Evolutionary conservation across 2,888 invertebrate genomes (phyloP), one percentile per base, ranked within the genome.

Genomic region (Dinocampus coccinellae): DNA sequence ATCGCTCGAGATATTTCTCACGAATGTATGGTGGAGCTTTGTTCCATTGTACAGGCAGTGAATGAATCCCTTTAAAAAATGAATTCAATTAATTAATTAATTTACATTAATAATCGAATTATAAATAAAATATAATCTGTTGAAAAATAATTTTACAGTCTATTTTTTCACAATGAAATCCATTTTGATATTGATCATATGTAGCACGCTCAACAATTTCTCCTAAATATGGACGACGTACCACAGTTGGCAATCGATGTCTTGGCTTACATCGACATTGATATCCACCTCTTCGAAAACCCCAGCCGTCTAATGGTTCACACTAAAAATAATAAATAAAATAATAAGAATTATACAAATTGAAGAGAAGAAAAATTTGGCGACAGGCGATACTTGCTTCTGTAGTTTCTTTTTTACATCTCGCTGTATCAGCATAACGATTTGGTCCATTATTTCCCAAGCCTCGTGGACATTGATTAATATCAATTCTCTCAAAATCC

Each of bases 241-340:
- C 96, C 72, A 94, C 92, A 80, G 93, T 92, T 0, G 98, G 98
- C 79, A 97, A 90, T 66, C 98, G 91, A 87, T 89, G 94, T 0
- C 97, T 96, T 0, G 98, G 97, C 81, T 92, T 91, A 88, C 99
- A 99, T 76, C 97, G 91, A 85, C 97, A 97, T 84, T 97, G 97
- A 88, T 97, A 98, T 7, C 97, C 98, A 64, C 98, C 98, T 82
- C 98, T 91, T 67, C 97, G 91, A 88, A 96, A 97, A 52, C 98
- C 98, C 94, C 95, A 99, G 2, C 98, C 98, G 85, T 97, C 94
- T 64, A 98, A 88, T 0, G 98, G 98, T 88, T 99, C 98, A 88
- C 98, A 99, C 94, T 96, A 81, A 55, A 84, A 82, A 79, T 80
- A 73, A 47, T 29, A 42, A 24, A 11, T 61, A 42, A 39, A 61